Evolutionary conservation across 2,113 vertebrate species (phyloP).

Genomic region (Otocyon megalotis): DNA sequence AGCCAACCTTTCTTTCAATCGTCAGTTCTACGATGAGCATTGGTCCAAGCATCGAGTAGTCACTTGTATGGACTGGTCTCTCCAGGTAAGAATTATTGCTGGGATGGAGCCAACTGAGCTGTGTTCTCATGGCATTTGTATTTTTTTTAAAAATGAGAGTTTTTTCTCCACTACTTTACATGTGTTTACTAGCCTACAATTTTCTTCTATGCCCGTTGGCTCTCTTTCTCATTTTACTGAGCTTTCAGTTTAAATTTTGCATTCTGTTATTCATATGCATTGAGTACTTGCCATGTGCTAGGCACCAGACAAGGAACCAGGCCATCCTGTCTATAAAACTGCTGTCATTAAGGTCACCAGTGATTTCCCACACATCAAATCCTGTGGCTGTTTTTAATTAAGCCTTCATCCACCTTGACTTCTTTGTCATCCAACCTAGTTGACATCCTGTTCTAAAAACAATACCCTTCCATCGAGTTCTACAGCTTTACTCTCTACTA

Average conservation of each 20-base stretch:
- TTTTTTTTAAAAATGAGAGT: background rate
- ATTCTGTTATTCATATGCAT: background rate
- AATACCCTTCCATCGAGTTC: background rate
- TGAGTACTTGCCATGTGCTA: background rate
- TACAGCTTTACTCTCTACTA: background rate
- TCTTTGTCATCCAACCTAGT: background rate
- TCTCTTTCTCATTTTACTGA: slow-evolving; percentile 32
- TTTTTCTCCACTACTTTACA: background rate
- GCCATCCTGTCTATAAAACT: background rate
- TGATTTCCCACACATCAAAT: background rate
- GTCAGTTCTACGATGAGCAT: slow-evolving; percentile 98
- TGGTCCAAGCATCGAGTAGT: slow-evolving; percentile 99
- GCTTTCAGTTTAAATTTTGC: background rate
- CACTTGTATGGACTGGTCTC: slow-evolving; percentile 98
- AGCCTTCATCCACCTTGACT: background rate
- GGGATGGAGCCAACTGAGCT: background rate
- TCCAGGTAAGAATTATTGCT: slow-evolving; percentile 90
- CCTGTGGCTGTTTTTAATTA: background rate
- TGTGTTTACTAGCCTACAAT: background rate
- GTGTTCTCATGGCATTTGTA: background rate
- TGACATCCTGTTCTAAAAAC: background rate
- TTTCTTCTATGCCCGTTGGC: background rate
- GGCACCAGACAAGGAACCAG: background rate
- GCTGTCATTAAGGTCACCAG: background rate
- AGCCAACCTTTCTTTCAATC: slow-evolving; percentile 94